Percentiles rank a stretch among this genome's conserved stretches.
Evolutionary conservation across 2,113 vertebrate genomes (phyloP).

Genomic region (Tursiops truncatus): DNA sequence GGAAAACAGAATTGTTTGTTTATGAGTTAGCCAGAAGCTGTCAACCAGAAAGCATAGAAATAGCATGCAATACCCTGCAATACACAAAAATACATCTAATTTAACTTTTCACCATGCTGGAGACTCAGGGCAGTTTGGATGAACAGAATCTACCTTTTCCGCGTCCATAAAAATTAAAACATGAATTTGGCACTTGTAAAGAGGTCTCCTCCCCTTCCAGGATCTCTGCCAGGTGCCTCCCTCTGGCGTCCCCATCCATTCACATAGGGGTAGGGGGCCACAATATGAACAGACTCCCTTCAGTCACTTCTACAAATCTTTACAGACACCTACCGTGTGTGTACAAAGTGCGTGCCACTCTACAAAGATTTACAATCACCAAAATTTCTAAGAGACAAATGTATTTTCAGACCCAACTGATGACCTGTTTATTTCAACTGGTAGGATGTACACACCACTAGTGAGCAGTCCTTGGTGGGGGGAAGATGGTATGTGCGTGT

Average conservation of each 20-base stretch:
- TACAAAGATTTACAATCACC: neutral
- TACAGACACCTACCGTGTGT: neutral
- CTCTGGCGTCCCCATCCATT: neutral
- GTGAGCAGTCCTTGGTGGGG: neutral
- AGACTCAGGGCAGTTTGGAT: neutral
- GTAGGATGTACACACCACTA: neutral
- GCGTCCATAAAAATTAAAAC: neutral
- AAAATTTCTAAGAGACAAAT: neutral
- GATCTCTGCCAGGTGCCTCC: neutral
- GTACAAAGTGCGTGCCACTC: neutral
- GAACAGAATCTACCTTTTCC: neutral
- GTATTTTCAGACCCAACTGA: neutral
- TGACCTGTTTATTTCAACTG: neutral
- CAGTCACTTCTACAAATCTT: neutral
- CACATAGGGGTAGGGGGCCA: neutral
- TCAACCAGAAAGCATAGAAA: constrained; percentile 49
- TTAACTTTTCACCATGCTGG: neutral
- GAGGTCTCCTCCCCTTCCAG: neutral
- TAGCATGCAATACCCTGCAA: neutral
- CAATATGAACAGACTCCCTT: neutral
- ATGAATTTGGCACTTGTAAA: neutral
- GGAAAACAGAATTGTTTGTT: constrained; percentile 53
- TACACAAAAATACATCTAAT: neutral
- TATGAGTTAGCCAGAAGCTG: constrained; percentile 11
- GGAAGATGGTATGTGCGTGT: neutral